phyloP scores from a whole-genome alignment of 2,797 vertebrate species.

The Danio kyathit region DNA sequence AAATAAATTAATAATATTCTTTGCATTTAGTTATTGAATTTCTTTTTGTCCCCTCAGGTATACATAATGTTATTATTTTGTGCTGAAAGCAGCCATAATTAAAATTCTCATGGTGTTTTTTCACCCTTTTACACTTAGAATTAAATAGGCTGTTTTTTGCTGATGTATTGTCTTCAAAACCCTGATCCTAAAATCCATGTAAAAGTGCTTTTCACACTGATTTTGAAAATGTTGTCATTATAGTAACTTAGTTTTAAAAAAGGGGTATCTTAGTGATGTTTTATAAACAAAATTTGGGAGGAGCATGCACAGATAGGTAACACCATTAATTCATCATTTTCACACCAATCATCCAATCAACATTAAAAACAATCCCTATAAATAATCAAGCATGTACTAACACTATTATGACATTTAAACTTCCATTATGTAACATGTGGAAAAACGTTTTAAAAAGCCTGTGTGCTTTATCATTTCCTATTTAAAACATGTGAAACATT shows the following conservation, averaged over 20 bases:
- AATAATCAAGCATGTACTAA: too few relatives aligned
- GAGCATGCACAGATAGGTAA: not conserved
- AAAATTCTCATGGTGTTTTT: not conserved
- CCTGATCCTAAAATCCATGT: not conserved
- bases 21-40: not conserved
- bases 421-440: too few relatives aligned
- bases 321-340: too few relatives aligned
- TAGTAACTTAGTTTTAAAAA: not conserved
- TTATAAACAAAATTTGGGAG: too few relatives aligned
- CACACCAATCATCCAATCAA: too few relatives aligned
- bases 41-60: not conserved
- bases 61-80: not conserved
- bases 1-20: too few relatives aligned
- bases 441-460: too few relatives aligned
- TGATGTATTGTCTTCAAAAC: not conserved
- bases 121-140: not conserved
- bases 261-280: not conserved
- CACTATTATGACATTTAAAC: too few relatives aligned
- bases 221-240: not conserved
- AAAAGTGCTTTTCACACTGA: not conserved
- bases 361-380: too few relatives aligned
- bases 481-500: too few relatives aligned
- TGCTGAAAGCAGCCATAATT: not conserved
- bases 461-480: too few relatives aligned
- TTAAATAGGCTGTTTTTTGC: not conserved